Percentiles rank a stretch among this genome's conserved stretches.
Evolutionary conservation across 2,888 invertebrate genomes (phyloP).

Genomic region (Macaria notata): DNA sequence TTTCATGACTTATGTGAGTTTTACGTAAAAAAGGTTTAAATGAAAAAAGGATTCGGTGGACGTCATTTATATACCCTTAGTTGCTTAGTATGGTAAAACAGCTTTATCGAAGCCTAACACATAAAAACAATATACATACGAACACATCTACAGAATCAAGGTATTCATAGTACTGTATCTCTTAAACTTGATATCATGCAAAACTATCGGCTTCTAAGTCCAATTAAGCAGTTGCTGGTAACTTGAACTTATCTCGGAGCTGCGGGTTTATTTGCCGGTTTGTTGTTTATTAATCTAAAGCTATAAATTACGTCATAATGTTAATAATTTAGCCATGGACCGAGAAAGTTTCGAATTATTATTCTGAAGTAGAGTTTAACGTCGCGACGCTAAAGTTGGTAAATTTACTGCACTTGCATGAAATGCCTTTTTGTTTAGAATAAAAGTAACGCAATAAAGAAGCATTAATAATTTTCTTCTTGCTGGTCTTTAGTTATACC

Average conservation of each 20-base stretch:
- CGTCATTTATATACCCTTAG: no score
- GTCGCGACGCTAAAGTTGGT: no score
- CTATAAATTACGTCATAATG: conserved; percentile 9
- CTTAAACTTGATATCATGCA: conserved; percentile 15
- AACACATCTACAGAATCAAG: background rate
- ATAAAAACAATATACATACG: background rate
- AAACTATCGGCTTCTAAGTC: conserved; percentile 40
- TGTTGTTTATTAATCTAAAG: conserved; percentile 10
- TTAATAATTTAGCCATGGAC: background rate
- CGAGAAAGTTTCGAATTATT: background rate
- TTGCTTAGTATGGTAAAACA: no score
- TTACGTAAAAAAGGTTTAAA: background rate
- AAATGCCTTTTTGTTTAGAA: no score
- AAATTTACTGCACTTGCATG: background rate
- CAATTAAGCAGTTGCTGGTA: conserved; percentile 59
- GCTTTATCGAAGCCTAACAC: no score
- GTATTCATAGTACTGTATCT: background rate
- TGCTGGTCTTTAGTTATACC: no score
- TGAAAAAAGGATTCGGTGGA: no score
- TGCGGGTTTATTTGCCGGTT: conserved; percentile 22
- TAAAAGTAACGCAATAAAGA: no score
- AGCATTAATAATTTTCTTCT: no score
- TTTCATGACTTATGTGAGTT: background rate
- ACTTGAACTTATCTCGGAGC: conserved; percentile 45
- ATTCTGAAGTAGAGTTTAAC: background rate